Percentiles rank a stretch among this genome's conserved stretches.
These are phyloP conservation scores for Drosophila hydei DNA, from an alignment of 1,140 invertebrate species.

Conservation along the genomic window DNA sequence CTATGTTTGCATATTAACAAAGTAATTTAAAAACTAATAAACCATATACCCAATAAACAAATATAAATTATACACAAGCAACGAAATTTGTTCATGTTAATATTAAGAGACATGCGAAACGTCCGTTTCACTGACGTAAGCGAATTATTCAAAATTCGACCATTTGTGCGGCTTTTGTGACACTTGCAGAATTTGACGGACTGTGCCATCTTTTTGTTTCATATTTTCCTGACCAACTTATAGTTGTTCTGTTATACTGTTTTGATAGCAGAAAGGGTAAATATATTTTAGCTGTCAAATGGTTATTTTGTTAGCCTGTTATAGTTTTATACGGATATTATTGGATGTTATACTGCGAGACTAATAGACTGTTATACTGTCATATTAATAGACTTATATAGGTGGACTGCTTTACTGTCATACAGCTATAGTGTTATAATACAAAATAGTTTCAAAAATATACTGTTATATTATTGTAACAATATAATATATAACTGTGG, in stretches of 20 bases:
- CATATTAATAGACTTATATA: too few species aligned
- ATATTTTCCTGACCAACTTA: background rate
- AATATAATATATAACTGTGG: too few species aligned
- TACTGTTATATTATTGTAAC: too few species aligned
- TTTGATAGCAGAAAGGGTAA: too few species aligned
- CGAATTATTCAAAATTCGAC: conserved; percentile 19
- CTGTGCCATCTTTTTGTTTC: too few species aligned
- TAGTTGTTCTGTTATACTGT: background rate
- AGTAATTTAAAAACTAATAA: conserved; percentile 28
- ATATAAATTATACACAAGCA: background rate
- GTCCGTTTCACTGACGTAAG: conserved; percentile 33
- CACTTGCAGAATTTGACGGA: background rate
- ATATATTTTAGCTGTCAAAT: too few species aligned
- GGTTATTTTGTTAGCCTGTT: too few species aligned
- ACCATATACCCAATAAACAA: background rate
- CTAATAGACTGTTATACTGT: background rate
- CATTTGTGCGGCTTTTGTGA: conserved; percentile 1
- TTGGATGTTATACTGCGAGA: too few species aligned
- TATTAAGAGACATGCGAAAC: conserved; percentile 5
- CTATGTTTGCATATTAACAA: conserved; percentile 6
- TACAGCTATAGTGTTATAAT: background rate
- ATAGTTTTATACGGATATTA: too few species aligned
- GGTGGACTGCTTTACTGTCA: background rate
- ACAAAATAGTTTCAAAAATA: too few species aligned
- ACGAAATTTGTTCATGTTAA: background rate